Base-by-base conservation (phyloP, 2,888 invertebrate species). In the Cerastoderma edule region DNA sequence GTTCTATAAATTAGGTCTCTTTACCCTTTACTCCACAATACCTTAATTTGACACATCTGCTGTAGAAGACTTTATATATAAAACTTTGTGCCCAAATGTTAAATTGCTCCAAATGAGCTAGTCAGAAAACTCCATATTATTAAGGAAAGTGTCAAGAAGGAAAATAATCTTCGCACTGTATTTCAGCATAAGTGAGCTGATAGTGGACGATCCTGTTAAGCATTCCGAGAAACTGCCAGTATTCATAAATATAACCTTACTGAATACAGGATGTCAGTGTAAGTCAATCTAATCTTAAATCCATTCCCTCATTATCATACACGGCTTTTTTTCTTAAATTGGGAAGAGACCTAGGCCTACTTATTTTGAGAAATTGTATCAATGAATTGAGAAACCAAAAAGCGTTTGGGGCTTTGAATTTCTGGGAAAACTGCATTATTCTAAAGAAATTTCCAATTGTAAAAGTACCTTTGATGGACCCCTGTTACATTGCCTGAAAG, bases 171-270 rank as follows among this genome's bases (percentile, higher is more conserved):
- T 46, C 3, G 13, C 19, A 1, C 22, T 78, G 28, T 72, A 28
- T 85, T 82, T 66, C 88, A 94, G 94, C 54, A 90, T 92, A 1
- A 94, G 94, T 86, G 94, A 94, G 78, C 88, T 95, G 69, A 94
- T 93, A 85, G 94, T 94, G 2, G 94, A 94, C 79, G 94, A 94
- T 85, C 94, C 94, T 16, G 93, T 93, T 4, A 86, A 88, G 66
- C 90, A 92, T 70, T 85, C 88, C 16, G 94, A 94, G 68, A 92
- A 93, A 80, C 94, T 94, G 68, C 93, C 93, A 50, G 94, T 94
- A 1, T 91, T 92, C 70, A 88, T 95, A 10, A 94, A 94, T 80
- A 93, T 95, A 24, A 92, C 93, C 24, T 89, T 95, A 27, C 93
- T 93, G 1, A 91, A 93, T 27, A 88, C 94, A 75, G 86, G 89